Base-by-base conservation (phyloP, 2,113 vertebrate species). In the Acanthochromis polyacanthus region DNA sequence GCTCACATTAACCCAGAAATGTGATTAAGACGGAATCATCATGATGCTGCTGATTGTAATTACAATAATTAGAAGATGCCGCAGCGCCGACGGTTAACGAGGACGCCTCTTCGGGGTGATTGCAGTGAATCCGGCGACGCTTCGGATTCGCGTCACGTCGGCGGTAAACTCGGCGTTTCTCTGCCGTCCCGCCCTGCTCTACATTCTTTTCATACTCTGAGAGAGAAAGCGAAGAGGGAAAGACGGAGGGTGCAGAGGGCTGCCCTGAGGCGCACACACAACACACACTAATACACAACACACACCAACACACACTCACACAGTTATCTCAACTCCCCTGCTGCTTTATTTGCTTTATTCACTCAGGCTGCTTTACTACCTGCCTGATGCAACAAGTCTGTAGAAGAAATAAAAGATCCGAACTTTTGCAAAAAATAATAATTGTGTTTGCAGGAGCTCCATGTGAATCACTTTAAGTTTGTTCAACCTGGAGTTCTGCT, bases 241-340 rank as follows among this genome's bases (percentile, higher is more conserved):
- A 78, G 53, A 78, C 15, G 4, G 57, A 71, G 52, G 64, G 68
- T 80, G 88, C 68, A 86, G 78, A 80, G 83, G 81, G 80, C 81
- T 78, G 65, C 75, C 85, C 72, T 80, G 28, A 38, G 72, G 83
- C 63, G 5, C 8, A 43, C 53, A 59, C 72, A 53, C 45, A 56
- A 56, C 36, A 51, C 63, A 59, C 43, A 58, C 74, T 43, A 45
- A 58, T 25, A 80, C 60, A 55, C 32, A 73, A 71, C 65, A 75
- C 58, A 71, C 50, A 69, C 59, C 45, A 20, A 65, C 32, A 40
- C 51, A 75, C 20, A 48, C 46, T 59, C 9, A 62, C 23, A 53
- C 25, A 56, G 59, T 65, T 81, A 78, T 78, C 71, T 76, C 55
- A 50, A 50, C 57, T 72, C 65, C 58, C 80, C 57, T 66, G 73